Conservation (phyloP, 2,797 vertebrate genomes). For the Muscicapa comitata region DNA sequence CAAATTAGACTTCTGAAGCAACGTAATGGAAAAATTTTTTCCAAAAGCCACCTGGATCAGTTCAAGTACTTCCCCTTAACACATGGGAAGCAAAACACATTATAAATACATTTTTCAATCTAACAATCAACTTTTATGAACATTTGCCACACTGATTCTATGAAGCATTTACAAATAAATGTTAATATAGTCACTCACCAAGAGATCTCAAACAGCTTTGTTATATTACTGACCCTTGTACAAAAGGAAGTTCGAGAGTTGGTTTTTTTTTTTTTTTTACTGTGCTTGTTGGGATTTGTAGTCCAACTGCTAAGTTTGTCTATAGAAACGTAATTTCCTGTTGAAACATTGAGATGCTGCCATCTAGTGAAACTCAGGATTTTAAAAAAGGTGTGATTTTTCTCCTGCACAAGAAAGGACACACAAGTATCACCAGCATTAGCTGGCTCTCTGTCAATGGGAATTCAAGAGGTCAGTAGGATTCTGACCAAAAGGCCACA, state of each 20-base stretch:
- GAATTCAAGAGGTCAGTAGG: neutral
- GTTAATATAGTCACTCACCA: neutral
- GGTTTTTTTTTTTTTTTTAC: neutral
- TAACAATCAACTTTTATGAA: neutral
- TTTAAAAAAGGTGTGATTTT: neutral
- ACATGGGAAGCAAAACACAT: neutral
- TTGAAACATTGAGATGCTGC: conserved; percentile 11
- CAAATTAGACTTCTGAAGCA: neutral
- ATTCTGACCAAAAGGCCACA: neutral
- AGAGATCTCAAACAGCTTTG: neutral
- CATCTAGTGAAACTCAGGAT: conserved; percentile 51
- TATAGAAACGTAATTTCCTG: rapidly evolving
- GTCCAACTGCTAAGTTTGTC: neutral
- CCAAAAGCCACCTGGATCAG: neutral
- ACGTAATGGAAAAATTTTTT: neutral
- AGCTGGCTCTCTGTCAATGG: neutral
- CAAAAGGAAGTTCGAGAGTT: neutral
- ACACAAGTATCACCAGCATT: neutral
- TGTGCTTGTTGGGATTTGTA: conserved; percentile 61
- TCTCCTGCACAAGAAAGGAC: neutral
- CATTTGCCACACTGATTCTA: rapidly evolving
- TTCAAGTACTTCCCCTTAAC: neutral
- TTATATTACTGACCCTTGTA: neutral
- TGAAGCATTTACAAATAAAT: neutral
- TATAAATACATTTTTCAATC: neutral